These are phyloP conservation scores for Greenwoodochromis staneri DNA, from an alignment of 2,113 vertebrate species.

Conservation along the genomic window DNA sequence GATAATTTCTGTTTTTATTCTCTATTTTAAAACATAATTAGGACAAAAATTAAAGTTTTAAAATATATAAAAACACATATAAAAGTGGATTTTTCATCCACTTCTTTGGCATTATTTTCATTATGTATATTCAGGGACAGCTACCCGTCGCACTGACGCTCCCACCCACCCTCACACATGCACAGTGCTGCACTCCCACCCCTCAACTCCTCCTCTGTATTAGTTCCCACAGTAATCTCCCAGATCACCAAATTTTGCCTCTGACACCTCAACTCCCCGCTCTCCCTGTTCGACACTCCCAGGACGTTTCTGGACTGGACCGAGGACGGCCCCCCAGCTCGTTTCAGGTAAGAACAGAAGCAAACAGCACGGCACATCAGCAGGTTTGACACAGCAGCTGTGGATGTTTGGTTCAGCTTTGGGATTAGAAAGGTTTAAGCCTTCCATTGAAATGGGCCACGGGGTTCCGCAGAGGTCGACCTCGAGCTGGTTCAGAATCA, in stretches of 20 bases:
- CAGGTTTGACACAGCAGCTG: conserved; percentile 13
- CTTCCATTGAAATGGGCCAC: conserved; percentile 27
- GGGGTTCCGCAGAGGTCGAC: conserved; percentile 16
- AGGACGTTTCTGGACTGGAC: neutral
- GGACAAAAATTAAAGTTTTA: neutral
- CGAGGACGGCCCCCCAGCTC: neutral
- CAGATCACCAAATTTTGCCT: conserved; percentile 2
- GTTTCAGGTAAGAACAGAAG: conserved; percentile 34
- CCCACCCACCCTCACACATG: neutral
- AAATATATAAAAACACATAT: neutral
- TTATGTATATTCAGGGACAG: neutral
- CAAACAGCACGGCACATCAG: neutral
- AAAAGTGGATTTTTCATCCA: neutral
- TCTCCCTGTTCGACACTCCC: neutral
- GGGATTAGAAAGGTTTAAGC: conserved; percentile 37
- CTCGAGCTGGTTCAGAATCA: neutral
- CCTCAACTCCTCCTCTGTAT: conserved; percentile 17
- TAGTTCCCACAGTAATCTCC: conserved; percentile 47
- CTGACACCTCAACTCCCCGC: neutral
- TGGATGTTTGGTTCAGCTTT: neutral
- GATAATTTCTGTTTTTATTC: neutral
- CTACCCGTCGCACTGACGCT: neutral
- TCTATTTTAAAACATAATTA: neutral
- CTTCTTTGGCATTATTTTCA: neutral
- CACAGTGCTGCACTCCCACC: neutral